A percentile compares a stretch with the other conserved stretches of the same genome.
These are phyloP conservation scores for Pantherophis vulpinus DNA, from an alignment of 2,797 vertebrate genomes.

Conservation along the genomic window DNA sequence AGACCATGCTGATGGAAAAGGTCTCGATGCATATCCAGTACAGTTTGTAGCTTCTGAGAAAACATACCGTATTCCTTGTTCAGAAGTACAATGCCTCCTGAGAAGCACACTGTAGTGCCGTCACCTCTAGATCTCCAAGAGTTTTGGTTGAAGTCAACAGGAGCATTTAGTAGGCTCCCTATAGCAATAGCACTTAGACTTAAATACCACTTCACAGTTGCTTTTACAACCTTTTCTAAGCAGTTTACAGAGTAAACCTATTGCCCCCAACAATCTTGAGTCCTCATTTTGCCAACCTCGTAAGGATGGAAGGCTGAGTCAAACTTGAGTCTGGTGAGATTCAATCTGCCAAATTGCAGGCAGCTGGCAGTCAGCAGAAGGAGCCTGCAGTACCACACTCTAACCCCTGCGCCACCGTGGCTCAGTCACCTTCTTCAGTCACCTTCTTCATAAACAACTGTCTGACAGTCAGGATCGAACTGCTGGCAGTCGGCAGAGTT, in stretches of 20 bases:
- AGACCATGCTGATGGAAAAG: background rate
- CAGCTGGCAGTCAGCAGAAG: no score
- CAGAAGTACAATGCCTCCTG: background rate
- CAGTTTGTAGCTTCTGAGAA: background rate
- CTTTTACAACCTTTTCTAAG: background rate
- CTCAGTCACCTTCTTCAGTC: no score
- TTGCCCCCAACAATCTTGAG: background rate
- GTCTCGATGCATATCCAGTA: background rate
- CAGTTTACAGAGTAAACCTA: background rate
- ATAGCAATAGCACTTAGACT: background rate
- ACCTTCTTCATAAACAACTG: no score
- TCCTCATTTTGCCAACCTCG: background rate
- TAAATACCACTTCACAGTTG: background rate
- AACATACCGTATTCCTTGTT: background rate
- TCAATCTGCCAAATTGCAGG: no score
- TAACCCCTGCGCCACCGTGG: no score
- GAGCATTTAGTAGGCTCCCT: background rate
- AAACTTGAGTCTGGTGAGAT: no score
- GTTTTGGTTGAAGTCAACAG: background rate
- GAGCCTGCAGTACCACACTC: no score
- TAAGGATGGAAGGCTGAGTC: background rate
- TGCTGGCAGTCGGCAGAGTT: no score
- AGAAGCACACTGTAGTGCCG: background rate
- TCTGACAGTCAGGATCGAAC: no score
- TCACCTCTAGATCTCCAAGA: background rate